These are phyloP conservation scores for Leptodactylus fuscus DNA, from an alignment of 2,113 vertebrate genomes.

Conservation along the genomic window DNA sequence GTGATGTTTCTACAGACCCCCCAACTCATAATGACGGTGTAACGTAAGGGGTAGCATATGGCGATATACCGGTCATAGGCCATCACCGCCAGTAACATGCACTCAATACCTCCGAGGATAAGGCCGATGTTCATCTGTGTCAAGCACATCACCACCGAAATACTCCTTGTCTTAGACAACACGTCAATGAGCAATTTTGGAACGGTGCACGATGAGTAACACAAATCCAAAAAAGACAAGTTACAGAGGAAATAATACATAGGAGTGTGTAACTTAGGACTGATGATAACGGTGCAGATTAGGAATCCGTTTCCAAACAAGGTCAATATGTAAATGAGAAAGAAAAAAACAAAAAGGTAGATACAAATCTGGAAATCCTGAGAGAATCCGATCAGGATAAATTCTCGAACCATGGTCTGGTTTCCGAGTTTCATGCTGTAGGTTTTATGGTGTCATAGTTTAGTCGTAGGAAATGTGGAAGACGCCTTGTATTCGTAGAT, in stretches of 20 bases:
- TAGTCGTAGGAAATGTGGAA: too few species aligned
- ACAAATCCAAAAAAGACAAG: constrained; percentile 1
- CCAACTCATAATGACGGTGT: constrained; percentile 59
- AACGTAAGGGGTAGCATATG: constrained; percentile 63
- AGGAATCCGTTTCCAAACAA: neutral
- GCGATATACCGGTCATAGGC: constrained; percentile 63
- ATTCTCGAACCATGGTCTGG: too few species aligned
- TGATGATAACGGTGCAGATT: neutral
- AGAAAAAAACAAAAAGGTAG: neutral
- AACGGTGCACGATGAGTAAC: neutral
- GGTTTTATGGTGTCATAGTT: too few species aligned
- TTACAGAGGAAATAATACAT: constrained; percentile 47
- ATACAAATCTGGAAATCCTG: too few species aligned
- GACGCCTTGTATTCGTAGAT: too few species aligned
- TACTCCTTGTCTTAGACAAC: neutral
- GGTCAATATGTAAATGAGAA: neutral
- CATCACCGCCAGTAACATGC: constrained; percentile 61
- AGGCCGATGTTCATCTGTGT: neutral
- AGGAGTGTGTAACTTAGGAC: neutral
- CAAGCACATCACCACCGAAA: neutral
- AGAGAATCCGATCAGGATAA: too few species aligned
- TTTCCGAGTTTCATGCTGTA: too few species aligned
- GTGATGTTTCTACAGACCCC: neutral
- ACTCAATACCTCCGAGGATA: neutral
- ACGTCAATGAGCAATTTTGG: neutral